Conservation (phyloP, 2,888 invertebrate species). For the Bursaphelenchus okinawaensis region DNA sequence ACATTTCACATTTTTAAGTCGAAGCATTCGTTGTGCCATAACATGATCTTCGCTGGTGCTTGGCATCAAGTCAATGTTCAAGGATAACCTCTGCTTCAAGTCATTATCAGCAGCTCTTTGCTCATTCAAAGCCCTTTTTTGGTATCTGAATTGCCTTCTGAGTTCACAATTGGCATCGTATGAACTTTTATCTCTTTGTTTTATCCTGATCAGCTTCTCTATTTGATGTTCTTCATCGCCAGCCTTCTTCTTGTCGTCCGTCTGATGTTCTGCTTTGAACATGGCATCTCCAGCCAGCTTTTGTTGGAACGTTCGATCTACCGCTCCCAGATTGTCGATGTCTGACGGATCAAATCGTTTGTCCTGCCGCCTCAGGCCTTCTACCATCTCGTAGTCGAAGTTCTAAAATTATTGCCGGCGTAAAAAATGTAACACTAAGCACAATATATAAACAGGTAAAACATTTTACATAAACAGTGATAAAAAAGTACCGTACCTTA, state of each 20-base stretch:
- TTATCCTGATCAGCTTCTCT: slow-evolving; percentile 71
- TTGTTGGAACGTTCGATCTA: slow-evolving; percentile 80
- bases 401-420: slow-evolving; percentile 74
- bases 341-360: slow-evolving; percentile 94
- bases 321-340: slow-evolving; percentile 69
- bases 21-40: slow-evolving; percentile 40
- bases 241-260: slow-evolving; percentile 47
- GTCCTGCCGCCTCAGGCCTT: slow-evolving; percentile 90
- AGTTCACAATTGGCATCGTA: slow-evolving; percentile 82
- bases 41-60: slow-evolving; percentile 41
- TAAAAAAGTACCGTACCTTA: too few relatives aligned
- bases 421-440: background rate
- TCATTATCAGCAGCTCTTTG: slow-evolving; percentile 40
- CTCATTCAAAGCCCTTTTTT: slow-evolving; percentile 43
- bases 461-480: background rate
- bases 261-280: slow-evolving; percentile 68
- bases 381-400: slow-evolving; percentile 88
- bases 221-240: slow-evolving; percentile 95
- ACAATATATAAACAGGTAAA: background rate
- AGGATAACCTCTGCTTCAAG: slow-evolving; percentile 36
- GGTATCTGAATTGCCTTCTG: slow-evolving; percentile 78
- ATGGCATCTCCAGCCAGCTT: slow-evolving; percentile 89
- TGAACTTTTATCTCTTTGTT: slow-evolving; percentile 81
- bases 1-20: slow-evolving; percentile 41
- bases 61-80: slow-evolving; percentile 39